These are phyloP conservation scores for human (Homo sapiens) DNA, from an alignment of 2,113 vertebrate genomes.

Conservation along the genomic window GRCh38 chr16:26282501-26283000, in stretches of 20 bases:
- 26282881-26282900: neutral
- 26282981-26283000: neutral
- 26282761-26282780: accelerated
- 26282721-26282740: no score
- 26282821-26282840: neutral
- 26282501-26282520: neutral
- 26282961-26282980: neutral
- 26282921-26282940: neutral
- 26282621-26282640: neutral
- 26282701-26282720: neutral
- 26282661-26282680: neutral
- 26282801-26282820: neutral
- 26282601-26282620: neutral
- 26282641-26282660: neutral
- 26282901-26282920: neutral
- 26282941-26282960: neutral
- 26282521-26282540: neutral
- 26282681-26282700: neutral
- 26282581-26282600: neutral
- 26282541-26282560: neutral
- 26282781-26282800: neutral
- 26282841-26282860: neutral
- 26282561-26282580: neutral
- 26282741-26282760: neutral
- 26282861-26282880: neutral